A percentile compares a stretch with the other conserved stretches of the same genome.
These are phyloP conservation scores for Amblyteles armatorius DNA, from an alignment of 2,888 invertebrate genomes.

Conservation along the genomic window DNA sequence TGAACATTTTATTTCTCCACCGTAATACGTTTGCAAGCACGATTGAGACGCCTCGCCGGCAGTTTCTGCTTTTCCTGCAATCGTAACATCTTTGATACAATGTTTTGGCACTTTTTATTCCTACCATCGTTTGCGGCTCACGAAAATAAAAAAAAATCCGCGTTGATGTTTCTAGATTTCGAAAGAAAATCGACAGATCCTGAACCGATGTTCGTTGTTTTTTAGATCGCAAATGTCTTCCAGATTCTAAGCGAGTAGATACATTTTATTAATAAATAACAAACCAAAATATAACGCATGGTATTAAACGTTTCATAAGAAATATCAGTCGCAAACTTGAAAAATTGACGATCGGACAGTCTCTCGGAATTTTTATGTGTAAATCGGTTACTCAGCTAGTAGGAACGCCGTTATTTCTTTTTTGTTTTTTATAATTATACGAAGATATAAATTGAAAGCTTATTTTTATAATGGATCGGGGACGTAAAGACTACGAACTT, in stretches of 20 bases:
- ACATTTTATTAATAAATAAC: slow-evolving; percentile 17
- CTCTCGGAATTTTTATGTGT: neutral
- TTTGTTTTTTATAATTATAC: neutral
- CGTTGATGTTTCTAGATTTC: slow-evolving; percentile 12
- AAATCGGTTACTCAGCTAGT: neutral
- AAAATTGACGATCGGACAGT: neutral
- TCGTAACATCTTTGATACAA: neutral
- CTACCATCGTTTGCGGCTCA: no score
- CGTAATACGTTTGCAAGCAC: neutral
- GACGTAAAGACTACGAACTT: slow-evolving; percentile 60
- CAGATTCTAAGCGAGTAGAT: slow-evolving; percentile 20
- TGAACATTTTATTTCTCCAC: neutral
- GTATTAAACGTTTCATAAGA: neutral
- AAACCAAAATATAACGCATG: neutral
- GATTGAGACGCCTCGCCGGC: neutral
- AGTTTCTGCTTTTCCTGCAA: neutral
- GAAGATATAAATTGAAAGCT: slow-evolving; percentile 2
- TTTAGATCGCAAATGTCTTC: slow-evolving; percentile 25
- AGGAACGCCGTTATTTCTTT: neutral
- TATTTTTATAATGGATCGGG: slow-evolving; percentile 2
- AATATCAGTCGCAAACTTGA: neutral
- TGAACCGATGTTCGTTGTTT: slow-evolving; percentile 9
- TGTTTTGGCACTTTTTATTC: neutral
- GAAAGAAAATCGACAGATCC: neutral
- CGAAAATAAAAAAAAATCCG: no score